A percentile compares a stretch with the other conserved stretches of the same genome.
Conservation (phyloP, 2,888 invertebrate species). For the Chirona hameri region DNA sequence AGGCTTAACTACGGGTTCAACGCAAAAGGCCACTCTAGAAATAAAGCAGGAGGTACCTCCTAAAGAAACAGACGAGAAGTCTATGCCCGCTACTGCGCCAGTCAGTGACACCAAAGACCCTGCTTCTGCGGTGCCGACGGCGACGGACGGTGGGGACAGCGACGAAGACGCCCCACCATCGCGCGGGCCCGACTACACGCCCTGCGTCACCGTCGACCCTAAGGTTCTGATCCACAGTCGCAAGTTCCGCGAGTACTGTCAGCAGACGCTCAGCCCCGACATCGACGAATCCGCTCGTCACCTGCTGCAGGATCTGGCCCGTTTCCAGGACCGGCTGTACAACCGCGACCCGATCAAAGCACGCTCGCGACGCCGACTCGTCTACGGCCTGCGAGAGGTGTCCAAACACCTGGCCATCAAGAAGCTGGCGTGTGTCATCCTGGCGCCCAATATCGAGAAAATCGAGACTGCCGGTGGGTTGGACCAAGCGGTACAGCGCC, state of each 20-base stretch:
- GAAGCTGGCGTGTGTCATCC: conserved; percentile 58
- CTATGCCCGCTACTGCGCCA: background rate
- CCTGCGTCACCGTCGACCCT: background rate
- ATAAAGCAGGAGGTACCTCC: too few species aligned
- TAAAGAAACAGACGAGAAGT: background rate
- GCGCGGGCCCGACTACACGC: background rate
- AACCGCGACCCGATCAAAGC: conserved; percentile 59
- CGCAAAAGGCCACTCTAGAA: too few species aligned
- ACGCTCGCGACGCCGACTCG: conserved; percentile 52
- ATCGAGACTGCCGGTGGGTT: conserved; percentile 55
- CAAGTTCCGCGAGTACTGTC: conserved; percentile 56
- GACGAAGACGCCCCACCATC: background rate
- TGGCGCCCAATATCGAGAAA: conserved; percentile 62
- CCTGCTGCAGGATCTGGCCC: conserved; percentile 55
- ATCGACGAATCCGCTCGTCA: conserved; percentile 52
- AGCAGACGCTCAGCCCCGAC: conserved; percentile 57
- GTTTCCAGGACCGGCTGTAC: conserved; percentile 60
- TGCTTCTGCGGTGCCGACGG: background rate
- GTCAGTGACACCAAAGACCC: background rate
- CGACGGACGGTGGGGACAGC: background rate
- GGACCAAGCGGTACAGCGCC: conserved; percentile 53
- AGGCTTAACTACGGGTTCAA: too few species aligned
- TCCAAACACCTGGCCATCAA: conserved; percentile 56
- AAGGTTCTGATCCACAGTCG: conserved; percentile 46
- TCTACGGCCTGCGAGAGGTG: conserved; percentile 61